Base-by-base conservation (phyloP, 1,140 invertebrate species). In the Cyphomyrmex costatus region DNA sequence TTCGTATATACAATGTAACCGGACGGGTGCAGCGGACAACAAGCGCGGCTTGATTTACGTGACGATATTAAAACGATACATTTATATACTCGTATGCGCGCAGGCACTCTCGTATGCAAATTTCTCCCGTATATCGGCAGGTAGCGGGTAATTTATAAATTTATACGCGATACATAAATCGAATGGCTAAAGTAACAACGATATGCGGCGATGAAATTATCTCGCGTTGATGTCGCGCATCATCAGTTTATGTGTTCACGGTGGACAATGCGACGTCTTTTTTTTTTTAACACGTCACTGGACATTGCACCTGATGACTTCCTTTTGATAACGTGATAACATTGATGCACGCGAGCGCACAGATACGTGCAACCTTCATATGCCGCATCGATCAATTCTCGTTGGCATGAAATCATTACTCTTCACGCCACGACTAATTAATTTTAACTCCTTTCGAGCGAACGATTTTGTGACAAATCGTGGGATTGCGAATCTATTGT, bases 111-210 rank as follows among this genome's bases (percentile, higher is more conserved):
- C 14, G 3, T 68, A 79, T 79, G 78, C 78, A 80, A 80, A 80
- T 80, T 80, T 70, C 36, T 36, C 46, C 46, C 12, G 14, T n/a
- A 70, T 70, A 70, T 80, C 49, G 63, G 65, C 49, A 70, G 51
- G 65, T 70, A 27, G 78, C 63, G 33, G 36, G 74, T 79, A 78
- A 88, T 85, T 88, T 86, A 63, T 79, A 70, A 78, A 85, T 85
- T 56, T 77, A 68, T 85, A 58, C 27, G 56, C 85, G 30, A 73
- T 56, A 49, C 85, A 68, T 21, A 61, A 42, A 86, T 83, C 79
- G 58, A 56, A 53, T 36, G 33, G 33, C 24, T 46, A 10, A 60
- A 24, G 42, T 61, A 61, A 60, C 12, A 30, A 76, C 56, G 36
- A 33, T n/a, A n/a, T 0, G 65, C 19, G 30, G 5, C 49, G 42